These are phyloP conservation scores for Drepana falcataria DNA, from an alignment of 2,888 invertebrate species.

Conservation along the genomic window DNA sequence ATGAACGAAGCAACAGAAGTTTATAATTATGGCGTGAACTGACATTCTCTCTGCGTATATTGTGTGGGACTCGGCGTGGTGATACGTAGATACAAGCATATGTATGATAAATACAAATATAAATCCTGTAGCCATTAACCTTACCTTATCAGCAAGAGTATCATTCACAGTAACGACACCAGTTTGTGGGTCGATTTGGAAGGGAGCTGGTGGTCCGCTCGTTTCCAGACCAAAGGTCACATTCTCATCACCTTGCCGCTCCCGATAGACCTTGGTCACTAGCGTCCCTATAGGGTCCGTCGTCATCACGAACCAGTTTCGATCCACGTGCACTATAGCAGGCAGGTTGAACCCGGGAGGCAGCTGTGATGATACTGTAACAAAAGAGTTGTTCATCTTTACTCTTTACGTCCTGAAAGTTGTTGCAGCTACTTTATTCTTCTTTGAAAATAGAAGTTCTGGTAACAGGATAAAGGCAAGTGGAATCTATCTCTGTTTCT, in stretches of 20 bases:
- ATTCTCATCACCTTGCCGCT: constrained; percentile 80
- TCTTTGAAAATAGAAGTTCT: too few relatives aligned
- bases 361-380: constrained; percentile 67
- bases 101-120: too few relatives aligned
- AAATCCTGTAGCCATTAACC: background rate
- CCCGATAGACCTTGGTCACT: constrained; percentile 84
- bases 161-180: constrained; percentile 90
- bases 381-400: constrained; percentile 2
- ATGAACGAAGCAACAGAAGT: too few relatives aligned
- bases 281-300: constrained; percentile 84
- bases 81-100: too few relatives aligned
- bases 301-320: constrained; percentile 87
- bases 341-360: constrained; percentile 79
- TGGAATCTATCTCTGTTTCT: too few relatives aligned
- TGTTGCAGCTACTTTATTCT: too few relatives aligned
- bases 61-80: too few relatives aligned
- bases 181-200: constrained; percentile 85
- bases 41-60: too few relatives aligned
- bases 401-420: too few relatives aligned
- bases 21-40: too few relatives aligned
- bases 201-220: constrained; percentile 80
- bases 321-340: constrained; percentile 82
- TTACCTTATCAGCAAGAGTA: constrained; percentile 86
- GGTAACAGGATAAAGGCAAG: too few relatives aligned
- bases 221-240: constrained; percentile 85